These are phyloP conservation scores for Cecidostiba fungosa DNA, from an alignment of 2,888 invertebrate genomes.

Conservation along the genomic window DNA sequence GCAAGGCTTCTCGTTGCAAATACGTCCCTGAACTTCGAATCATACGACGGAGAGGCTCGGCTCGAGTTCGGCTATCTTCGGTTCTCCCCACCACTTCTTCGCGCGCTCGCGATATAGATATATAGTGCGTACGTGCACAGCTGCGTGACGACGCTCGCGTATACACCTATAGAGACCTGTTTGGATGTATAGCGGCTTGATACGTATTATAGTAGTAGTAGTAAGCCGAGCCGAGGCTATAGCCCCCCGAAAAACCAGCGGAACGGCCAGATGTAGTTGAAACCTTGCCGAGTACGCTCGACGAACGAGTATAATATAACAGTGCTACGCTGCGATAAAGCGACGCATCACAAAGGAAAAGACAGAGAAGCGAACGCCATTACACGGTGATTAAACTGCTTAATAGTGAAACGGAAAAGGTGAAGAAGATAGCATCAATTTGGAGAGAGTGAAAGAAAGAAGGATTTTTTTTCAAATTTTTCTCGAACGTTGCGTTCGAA, in stretches of 20 bases:
- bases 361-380: background rate
- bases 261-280: slow-evolving; percentile 47
- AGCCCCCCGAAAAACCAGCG: slow-evolving; percentile 16
- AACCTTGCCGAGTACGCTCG: slow-evolving; percentile 12
- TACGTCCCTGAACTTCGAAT: slow-evolving; percentile 53
- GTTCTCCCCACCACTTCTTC: too few species aligned
- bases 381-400: background rate
- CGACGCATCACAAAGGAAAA: background rate
- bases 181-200: background rate
- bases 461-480: background rate
- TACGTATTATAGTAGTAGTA: background rate
- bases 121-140: too few species aligned
- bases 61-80: slow-evolving; percentile 23
- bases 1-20: background rate
- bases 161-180: background rate
- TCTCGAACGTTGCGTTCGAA: slow-evolving; percentile 16
- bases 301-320: background rate
- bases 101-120: background rate
- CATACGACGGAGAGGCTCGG: slow-evolving; percentile 35
- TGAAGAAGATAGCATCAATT: background rate
- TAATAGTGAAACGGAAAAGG: background rate
- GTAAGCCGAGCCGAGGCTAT: background rate
- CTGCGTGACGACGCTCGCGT: background rate
- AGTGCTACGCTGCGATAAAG: background rate
- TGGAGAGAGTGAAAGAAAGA: background rate